Evolutionary conservation across 2,797 vertebrate genomes (phyloP).

Genomic region (Xiphorhynchus erythropygius): DNA sequence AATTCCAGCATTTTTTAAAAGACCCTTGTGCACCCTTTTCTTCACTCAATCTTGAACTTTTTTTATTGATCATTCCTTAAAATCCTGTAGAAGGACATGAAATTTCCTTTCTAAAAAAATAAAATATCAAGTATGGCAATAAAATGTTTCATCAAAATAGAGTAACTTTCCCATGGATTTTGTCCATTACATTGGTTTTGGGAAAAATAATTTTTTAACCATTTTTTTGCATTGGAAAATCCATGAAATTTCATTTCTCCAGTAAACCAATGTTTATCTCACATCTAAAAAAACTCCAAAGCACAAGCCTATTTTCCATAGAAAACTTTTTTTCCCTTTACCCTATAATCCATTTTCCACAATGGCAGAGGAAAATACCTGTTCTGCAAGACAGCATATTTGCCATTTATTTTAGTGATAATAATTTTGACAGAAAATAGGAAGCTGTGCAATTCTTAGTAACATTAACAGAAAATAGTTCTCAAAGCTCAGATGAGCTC

Average conservation of each 20-base stretch:
- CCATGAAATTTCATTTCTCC: background rate
- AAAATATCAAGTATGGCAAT: background rate
- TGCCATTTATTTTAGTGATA: constrained; percentile 12
- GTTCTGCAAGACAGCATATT: background rate
- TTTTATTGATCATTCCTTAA: background rate
- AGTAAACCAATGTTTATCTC: background rate
- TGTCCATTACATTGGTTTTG: background rate
- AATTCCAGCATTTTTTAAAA: background rate
- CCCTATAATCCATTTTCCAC: background rate
- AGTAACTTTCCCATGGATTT: background rate
- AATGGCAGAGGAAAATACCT: background rate
- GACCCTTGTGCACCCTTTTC: background rate
- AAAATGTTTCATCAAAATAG: background rate
- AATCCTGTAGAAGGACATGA: background rate
- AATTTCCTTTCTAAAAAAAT: background rate
- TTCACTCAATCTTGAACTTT: background rate
- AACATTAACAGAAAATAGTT: background rate
- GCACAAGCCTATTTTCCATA: background rate
- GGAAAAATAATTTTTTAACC: background rate
- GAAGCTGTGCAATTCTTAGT: background rate
- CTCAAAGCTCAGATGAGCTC: constrained; percentile 22
- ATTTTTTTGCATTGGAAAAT: background rate
- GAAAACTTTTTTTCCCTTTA: background rate
- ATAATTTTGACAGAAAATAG: constrained; percentile 37
- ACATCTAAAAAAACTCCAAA: background rate